Base-by-base conservation (phyloP, 2,888 invertebrate species). In the Eueremaeus valkanovi region DNA sequence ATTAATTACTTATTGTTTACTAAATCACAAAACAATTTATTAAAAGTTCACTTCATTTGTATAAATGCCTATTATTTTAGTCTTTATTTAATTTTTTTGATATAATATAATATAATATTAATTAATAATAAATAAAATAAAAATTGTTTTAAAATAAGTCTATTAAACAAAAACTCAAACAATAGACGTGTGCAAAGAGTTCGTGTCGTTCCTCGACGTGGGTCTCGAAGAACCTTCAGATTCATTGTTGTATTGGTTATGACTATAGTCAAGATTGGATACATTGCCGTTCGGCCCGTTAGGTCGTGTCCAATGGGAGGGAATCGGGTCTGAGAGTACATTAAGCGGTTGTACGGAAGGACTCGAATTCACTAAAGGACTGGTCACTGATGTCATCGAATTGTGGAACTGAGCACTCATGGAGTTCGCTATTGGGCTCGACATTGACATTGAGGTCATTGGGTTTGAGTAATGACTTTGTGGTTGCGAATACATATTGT, bases 401-500 rank as follows among this genome's bases (percentile, higher is more conserved):
- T n/a, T 63, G 27, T 16, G 21, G 5, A 33, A 66, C 9, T 66
- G 66, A 33, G 21, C 31, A 21, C n/a, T 66, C 66, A 66, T 36
- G 36, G 66, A 66, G 11, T 40, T 66, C 5, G 66, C 40, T 40
- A 66, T 40, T 66, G 36, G 66, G 21, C 24, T 66, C 36, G 66
- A 66, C 36, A 27, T 55, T n/a, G n/a, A n/a, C n/a, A 58, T 27
- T 16, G 58, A 58, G 33, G 63, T 29, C 63, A 63, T 63, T 45
- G 68, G 68, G 11, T 40, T 68, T n/a, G 70, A 70, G 70, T 70
- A 70, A 27, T 70, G 70, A 70, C 21, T 70, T 11, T 70, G 21
- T 42, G 70, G 13, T 45, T 70, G 70, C 6, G 70, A 70, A 70
- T 70, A 70, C 45, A 45, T 36, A 70, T 45, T 70, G 45, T 70